Conservation (phyloP, 2,797 vertebrate species). For the Lepus townsendii region DNA sequence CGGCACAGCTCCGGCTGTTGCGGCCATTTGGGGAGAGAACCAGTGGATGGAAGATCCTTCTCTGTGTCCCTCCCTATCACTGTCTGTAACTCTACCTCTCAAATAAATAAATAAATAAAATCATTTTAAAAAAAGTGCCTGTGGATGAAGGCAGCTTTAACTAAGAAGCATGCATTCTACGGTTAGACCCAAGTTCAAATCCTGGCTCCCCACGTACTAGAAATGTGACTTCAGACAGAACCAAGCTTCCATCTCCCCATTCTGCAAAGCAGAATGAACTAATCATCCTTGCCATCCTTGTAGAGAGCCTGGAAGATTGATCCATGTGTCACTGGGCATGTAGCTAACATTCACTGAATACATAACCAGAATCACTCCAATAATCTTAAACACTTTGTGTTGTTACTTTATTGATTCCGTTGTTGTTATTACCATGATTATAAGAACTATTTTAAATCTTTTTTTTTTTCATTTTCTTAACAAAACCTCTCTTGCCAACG, state of each 20-base stretch:
- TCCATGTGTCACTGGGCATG: neutral
- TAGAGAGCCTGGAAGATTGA: neutral
- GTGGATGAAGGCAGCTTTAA: neutral
- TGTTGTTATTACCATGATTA: constrained; percentile 2
- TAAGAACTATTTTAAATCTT: too few relatives aligned
- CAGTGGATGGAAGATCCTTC: too few relatives aligned
- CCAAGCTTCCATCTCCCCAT: neutral
- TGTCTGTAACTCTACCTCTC: too few relatives aligned
- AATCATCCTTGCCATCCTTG: rapidly evolving
- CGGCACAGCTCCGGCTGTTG: too few relatives aligned
- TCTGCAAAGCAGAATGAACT: neutral
- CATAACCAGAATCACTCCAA: neutral
- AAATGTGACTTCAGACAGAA: rapidly evolving
- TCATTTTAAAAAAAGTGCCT: too few relatives aligned
- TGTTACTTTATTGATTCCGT: neutral
- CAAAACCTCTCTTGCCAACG: too few relatives aligned
- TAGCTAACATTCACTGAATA: neutral
- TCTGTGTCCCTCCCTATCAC: too few relatives aligned
- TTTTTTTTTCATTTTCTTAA: too few relatives aligned
- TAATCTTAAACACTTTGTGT: neutral
- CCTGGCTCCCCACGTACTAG: rapidly evolving
- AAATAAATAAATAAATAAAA: too few relatives aligned
- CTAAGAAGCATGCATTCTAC: neutral
- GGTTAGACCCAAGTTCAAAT: neutral
- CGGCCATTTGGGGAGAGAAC: too few relatives aligned